Evolutionary conservation across 92 coral and sea anemone genomes (phyloP).

Genomic region (Diadumene lineata): DNA sequence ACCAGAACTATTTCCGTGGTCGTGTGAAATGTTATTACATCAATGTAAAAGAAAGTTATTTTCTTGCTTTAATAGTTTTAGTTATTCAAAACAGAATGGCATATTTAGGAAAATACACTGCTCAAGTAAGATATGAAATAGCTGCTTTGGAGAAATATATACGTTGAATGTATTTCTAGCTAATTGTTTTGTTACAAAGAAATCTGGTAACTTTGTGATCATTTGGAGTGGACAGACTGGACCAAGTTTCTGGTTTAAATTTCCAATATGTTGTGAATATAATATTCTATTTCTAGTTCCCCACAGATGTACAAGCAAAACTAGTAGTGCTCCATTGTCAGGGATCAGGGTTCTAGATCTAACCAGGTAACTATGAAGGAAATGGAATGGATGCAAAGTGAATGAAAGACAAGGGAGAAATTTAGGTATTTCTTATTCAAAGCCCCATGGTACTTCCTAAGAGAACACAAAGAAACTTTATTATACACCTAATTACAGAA

Average conservation of each 20-base stretch:
- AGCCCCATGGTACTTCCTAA: too few species aligned
- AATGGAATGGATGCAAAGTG: neutral
- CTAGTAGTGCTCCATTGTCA: constrained; percentile 55
- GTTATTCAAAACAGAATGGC: neutral
- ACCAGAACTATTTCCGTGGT: too few species aligned
- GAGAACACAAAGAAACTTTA: too few species aligned
- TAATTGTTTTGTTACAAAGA: too few species aligned
- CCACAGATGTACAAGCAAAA: constrained; percentile 22
- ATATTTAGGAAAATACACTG: neutral
- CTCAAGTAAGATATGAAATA: constrained; percentile 11
- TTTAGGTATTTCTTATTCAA: too few species aligned
- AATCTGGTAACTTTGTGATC: too few species aligned
- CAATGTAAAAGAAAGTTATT: neutral
- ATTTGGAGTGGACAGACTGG: neutral
- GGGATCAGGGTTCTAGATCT: constrained; percentile 81
- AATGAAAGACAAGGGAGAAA: too few species aligned
- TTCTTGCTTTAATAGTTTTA: neutral
- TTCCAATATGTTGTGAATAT: neutral
- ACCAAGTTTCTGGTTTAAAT: neutral
- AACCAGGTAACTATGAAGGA: constrained; percentile 81
- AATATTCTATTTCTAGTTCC: neutral
- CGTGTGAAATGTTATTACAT: neutral
- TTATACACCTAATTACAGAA: too few species aligned
- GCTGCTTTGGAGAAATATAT: neutral
- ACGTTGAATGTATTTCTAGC: too few species aligned